Evolutionary conservation across 2,888 invertebrate genomes (phyloP), one percentile per base, ranked within the genome.

Genomic region (Sussaba pulchella): DNA sequence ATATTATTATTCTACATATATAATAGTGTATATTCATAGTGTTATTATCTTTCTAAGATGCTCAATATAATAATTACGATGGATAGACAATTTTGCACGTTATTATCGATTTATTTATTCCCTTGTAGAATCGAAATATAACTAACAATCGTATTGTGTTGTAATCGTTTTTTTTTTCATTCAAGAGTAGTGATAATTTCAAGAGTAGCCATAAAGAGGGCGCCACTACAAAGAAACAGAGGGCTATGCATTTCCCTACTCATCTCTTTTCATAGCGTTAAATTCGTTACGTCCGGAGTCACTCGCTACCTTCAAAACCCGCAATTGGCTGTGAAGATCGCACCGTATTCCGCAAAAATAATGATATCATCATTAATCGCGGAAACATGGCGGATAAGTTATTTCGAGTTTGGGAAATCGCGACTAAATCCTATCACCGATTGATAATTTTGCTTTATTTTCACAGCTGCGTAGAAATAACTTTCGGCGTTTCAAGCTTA

Each of bases 381-480:
- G 43, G n/a, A 43, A 2, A 10, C n/a, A 43, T 2, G 2, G 2
- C n/a, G 14, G 0, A 45, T n/a, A 12, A 36, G 61, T 5, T 52
- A 76, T 80, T 69, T 45, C 61, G 31, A 64, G 70, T 5, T 21
- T n/a, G 39, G 12, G 5, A 6, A 31, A 31, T 24, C 14, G 21
- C 14, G 10, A 36, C 36, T 31, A 5, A 36, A 63, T 63, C 52
- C 45, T 24, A 43, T 31, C 41, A 12, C 12, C 5, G 14, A 9
- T 14, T 41, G n/a, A 36, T 57, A 39, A 75, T 71, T 54, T 50
- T 77, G 31, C 31, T 14, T 26, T 79, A 61, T 82, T 82, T 57
- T 79, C 54, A 61, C 79, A 82, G 82, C 63, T 79, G 73, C 39
- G 6, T 43, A 57, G 45, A 66, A 43, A 69, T 75, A 78, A 74